phyloP scores from a whole-genome alignment of 2,888 invertebrate genomes.

The Chrysolina haemoptera region DNA sequence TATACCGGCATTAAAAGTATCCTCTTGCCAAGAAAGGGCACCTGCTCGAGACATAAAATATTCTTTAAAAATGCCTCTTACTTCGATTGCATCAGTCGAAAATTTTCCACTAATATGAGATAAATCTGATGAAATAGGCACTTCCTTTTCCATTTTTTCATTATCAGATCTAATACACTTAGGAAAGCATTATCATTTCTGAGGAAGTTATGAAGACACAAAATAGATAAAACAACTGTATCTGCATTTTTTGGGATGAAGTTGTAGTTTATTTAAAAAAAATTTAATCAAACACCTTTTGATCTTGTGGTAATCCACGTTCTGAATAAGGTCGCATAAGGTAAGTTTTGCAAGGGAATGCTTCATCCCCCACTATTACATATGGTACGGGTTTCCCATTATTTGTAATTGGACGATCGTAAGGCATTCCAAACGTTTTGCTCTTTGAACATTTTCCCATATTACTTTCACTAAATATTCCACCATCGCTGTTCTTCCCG shows the following conservation, averaged over 20 bases:
- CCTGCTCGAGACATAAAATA: conserved; percentile 39
- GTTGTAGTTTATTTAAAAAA: conserved; percentile 23
- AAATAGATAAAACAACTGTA: conserved; percentile 28
- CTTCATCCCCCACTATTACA: conserved; percentile 56
- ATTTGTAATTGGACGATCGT: conserved; percentile 36
- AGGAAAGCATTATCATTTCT: conserved; percentile 32
- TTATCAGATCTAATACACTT: conserved; percentile 37
- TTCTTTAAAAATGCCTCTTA: conserved; percentile 40
- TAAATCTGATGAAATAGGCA: conserved; percentile 32
- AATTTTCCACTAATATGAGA: conserved; percentile 42
- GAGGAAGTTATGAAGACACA: conserved; percentile 33
- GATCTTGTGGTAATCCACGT: conserved; percentile 29
- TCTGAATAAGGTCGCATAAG: conserved; percentile 53
- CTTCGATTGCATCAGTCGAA: conserved; percentile 30
- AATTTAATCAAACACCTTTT: conserved; percentile 30
- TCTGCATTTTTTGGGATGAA: conserved; percentile 31
- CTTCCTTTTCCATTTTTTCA: conserved; percentile 38
- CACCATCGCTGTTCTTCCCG: conserved; percentile 58
- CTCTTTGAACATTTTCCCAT: conserved; percentile 49
- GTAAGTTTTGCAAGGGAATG: conserved; percentile 53
- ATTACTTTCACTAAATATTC: conserved; percentile 49
- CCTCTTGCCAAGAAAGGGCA: conserved; percentile 39
- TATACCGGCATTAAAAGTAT: conserved; percentile 27
- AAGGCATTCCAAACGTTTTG: conserved; percentile 44
- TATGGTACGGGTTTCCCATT: conserved; percentile 45